These are phyloP conservation scores for Myiozetetes cayanensis DNA, from an alignment of 2,113 vertebrate species.

Conservation along the genomic window DNA sequence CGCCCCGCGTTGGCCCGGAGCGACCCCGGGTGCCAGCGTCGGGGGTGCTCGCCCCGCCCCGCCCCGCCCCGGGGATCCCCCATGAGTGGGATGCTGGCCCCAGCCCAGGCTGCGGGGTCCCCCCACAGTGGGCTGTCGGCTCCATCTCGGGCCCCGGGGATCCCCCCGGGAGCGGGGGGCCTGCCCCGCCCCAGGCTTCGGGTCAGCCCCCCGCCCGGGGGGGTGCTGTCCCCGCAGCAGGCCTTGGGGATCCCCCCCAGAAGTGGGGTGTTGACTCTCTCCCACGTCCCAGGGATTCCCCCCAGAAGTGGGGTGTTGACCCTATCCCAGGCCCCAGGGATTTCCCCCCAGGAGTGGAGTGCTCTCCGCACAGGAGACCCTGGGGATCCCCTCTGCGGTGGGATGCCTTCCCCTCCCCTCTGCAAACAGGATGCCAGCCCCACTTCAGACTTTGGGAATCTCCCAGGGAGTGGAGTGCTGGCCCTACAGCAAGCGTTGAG, in stretches of 20 bases:
- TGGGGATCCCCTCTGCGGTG: neutral
- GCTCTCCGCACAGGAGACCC: neutral
- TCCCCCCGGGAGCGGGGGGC: neutral
- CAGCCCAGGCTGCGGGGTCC: neutral
- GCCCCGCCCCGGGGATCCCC: neutral
- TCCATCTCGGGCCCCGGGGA: neutral
- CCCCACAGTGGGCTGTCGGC: neutral
- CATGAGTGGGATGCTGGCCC: neutral
- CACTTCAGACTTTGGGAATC: neutral
- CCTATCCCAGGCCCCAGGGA: neutral
- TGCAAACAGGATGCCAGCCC: neutral
- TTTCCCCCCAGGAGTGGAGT: no score
- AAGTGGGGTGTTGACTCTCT: neutral
- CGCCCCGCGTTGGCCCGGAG: neutral
- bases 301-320: neutral
- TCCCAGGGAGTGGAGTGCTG: neutral
- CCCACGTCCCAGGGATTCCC: neutral
- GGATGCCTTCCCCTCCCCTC: neutral
- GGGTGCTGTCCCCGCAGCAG: neutral
- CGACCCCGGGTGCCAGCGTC: neutral
- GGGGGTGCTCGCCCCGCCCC: neutral
- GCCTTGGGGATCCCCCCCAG: neutral
- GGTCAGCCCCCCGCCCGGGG: no score
- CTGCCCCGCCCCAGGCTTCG: neutral
- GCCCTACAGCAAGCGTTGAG: neutral